Base-by-base conservation (phyloP, 2,888 invertebrate species). In the Cephus pygmeus region DNA sequence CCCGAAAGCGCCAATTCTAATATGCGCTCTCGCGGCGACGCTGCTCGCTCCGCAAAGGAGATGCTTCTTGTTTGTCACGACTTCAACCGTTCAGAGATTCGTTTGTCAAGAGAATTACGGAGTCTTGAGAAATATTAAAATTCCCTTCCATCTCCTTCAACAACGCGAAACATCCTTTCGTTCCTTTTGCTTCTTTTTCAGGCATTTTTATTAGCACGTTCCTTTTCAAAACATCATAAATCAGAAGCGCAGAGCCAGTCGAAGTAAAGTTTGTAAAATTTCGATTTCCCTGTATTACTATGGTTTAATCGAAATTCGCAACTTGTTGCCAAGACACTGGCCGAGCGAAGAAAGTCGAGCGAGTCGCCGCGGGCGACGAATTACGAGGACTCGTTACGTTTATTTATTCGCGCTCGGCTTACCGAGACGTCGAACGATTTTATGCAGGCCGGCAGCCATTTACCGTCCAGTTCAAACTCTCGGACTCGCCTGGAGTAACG, bases 51-150 rank as follows among this genome's bases (percentile, higher is more conserved):
- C 84, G 87, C 81, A 84, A 86, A 86, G 87, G 83, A 86, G 84
- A 88, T 86, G 86, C 86, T 83, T 87, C 79, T 86, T 87, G 88
- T 89, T 89, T 89, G 89, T 89, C 89, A 84, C 85, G 85, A 85
- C 87, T 87, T 88, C 87, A 87, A 81, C 85, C 80, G 81, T 71
- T 33, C 15, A 81, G 82, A 84, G 86, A 83, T 84, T 85, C 87
- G 88, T 89, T 88, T 88, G 88, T 89, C 89, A 88, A 85, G 86
- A 80, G 88, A 87, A 88, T 88, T 87, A 85, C 85, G 80, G 78
- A 80, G 78, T 81, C 85, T 81, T 82, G 79, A 80, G 80, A 82
- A 87, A 88, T 89, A 89, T 88, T 88, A 88, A 89, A 89, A 88
- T 89, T 88, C 87, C 82, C 73, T 75, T 80, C 79, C 82, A 86